phyloP scores from a whole-genome alignment of 1,140 invertebrate species.

The Drosophila arawakana region DNA sequence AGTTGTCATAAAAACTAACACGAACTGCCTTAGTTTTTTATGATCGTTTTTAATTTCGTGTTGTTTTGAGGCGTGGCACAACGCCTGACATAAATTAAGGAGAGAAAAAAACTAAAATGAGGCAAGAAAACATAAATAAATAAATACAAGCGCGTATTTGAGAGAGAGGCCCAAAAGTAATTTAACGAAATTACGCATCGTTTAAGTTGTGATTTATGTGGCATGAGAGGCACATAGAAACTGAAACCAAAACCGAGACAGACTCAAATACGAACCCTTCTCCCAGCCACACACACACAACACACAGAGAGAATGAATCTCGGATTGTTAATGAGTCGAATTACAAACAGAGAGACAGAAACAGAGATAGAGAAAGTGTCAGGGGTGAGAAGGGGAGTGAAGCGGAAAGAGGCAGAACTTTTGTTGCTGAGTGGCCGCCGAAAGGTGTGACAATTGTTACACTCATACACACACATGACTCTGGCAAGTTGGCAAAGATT shows the following conservation, averaged over 20 bases:
- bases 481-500: conserved; percentile 73
- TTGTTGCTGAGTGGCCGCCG: conserved; percentile 75
- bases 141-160: conserved; percentile 41
- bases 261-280: conserved; percentile 55
- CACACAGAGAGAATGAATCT: conserved; percentile 44
- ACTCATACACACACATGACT: conserved; percentile 48
- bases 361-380: conserved; percentile 6
- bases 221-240: conserved; percentile 57
- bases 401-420: conserved; percentile 9
- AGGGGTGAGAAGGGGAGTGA: conserved; percentile 16
- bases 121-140: conserved; percentile 69
- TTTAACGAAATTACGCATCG: conserved; percentile 79
- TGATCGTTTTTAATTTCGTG: conserved; percentile 1
- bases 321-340: conserved; percentile 83
- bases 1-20: conserved; percentile 9
- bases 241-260: conserved; percentile 29
- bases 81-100: conserved; percentile 57
- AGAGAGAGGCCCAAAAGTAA: conserved; percentile 52
- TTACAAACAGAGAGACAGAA: conserved; percentile 63
- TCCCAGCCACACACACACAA: conserved; percentile 41
- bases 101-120: conserved; percentile 32
- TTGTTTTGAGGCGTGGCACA: conserved; percentile 25
- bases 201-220: conserved; percentile 83
- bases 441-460: conserved; percentile 82
- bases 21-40: too few relatives aligned